Evolutionary conservation across 2,113 vertebrate species (phyloP), one percentile per base, ranked within the genome.

Genomic region (Chaenocephalus aceratus): DNA sequence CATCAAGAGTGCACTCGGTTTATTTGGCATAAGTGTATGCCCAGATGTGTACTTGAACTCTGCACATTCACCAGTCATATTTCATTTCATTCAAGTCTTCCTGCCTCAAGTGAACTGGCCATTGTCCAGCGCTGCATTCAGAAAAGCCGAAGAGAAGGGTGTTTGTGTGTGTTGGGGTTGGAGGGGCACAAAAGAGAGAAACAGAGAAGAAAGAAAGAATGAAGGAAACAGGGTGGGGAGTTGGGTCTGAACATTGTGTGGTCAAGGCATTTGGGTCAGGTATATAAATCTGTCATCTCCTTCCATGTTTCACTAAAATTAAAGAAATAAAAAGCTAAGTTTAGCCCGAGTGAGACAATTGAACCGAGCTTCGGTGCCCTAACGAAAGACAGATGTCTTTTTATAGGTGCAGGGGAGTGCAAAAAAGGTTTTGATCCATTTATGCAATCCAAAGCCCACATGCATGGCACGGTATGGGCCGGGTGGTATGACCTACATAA

Each of bases 71-170:
- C 56, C 62, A 64, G 60, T 75, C 68, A 65, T 72, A 65, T 72
- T 82, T 83, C 52, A 66, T 77, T 85, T 82, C 41, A 85, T 83
- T 84, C 67, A 88, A 75, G 86, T 72, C 78, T 75, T 87, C 70
- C 69, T 82, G 79, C 75, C 16, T 72, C 34, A 23, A 77, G 48
- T 78, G 12, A 81, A 77, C 53, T 79, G 84, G 82, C 71, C n/a
- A 61, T 53, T 56, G 41, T 89, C 76, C 83, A 90, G 61, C 52
- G 56, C 9, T 76, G 45, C 45, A 76, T 83, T 86, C 65, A 80
- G 53, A n/a, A 59, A 80, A 75, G 82, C 36, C 80, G 34, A 78
- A 54, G 52, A 70, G 57, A 64, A 57, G 26, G 69, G 45, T 71
- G 56, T 58, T 60, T 76, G n/a, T 71, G 52, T 68, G 68, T 63